Evolutionary conservation across 2,888 invertebrate genomes (phyloP), one percentile per base, ranked within the genome.

Genomic region (Cosmorhoe ocellata): DNA sequence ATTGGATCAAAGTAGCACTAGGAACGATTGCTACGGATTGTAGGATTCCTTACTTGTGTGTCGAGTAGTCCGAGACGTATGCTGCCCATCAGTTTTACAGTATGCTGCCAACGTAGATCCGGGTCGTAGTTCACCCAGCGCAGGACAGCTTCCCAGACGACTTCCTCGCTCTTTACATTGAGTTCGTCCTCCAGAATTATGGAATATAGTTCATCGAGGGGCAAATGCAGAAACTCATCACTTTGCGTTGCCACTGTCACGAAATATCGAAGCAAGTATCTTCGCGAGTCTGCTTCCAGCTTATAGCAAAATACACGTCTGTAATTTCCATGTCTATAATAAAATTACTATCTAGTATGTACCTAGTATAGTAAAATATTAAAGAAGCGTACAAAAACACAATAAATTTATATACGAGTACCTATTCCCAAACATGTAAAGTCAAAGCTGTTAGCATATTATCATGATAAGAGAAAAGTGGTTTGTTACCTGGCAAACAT

Each of bases 111-210:
- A 36, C 98, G 92, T 11, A 85, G 84, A 13, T 94, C 93, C 0
- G 95, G 93, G 64, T 96, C 94, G 63, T 93, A 91, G 67, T 97
- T 94, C 49, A 98, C 96, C 98, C 98, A 98, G 37, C 95, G 93
- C 43, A 97, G 79, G 12, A 96, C 95, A 24, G 95, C 91, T 71
- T 96, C 95, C 97, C 97, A 97, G 0, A 96, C 96, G 0, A 92
- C 92, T 76, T 96, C 97, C 76, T 98, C 98, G 69, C 94, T 96
- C 64, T 96, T 95, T 0, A 96, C 96, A 75, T 97, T 97, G 26
- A 98, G 84, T 71, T 96, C 94, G 71, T 97, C 97, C 42, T 95
- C 94, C 37, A 94, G 93, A 56, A 97, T 94, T 41, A 98, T 92
- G 45, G 92, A 92, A 53, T 93, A 92, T 18, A 98, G 87, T 72